phyloP scores from a whole-genome alignment of 2,113 vertebrate genomes.

The Malurus cyaneus region DNA sequence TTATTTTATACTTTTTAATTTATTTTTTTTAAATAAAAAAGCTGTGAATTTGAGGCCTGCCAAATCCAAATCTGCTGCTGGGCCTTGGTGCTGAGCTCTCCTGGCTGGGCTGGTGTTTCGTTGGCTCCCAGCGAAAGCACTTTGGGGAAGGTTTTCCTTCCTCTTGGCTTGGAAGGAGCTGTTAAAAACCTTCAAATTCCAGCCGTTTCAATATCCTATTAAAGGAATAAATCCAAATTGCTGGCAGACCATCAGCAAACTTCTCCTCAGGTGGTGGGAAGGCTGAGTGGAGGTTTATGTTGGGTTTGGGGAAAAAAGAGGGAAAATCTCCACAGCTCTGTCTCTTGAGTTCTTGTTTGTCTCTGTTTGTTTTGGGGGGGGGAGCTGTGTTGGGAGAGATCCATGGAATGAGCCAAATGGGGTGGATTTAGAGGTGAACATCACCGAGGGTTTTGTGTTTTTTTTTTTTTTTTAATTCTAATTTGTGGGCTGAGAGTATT shows the following conservation, averaged over 20 bases:
- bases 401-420: fast-evolving
- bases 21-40: no score
- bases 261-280: not conserved
- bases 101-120: fast-evolving
- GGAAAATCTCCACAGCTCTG: not conserved
- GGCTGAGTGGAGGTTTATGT: not conserved
- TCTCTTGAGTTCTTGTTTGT: not conserved
- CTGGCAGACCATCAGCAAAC: not conserved
- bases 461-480: no score
- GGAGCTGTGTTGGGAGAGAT: not conserved
- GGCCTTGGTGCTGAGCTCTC: not conserved
- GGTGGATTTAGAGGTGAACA: not conserved
- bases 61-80: not conserved
- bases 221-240: constrained; percentile 19
- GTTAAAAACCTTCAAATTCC: not conserved
- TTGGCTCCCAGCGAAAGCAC: not conserved
- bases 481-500: not conserved
- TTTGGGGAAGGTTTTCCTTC: not conserved
- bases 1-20: no score
- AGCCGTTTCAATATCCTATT: constrained; percentile 2
- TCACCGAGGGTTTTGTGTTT: not conserved
- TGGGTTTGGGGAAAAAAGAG: not conserved
- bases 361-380: not conserved
- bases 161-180: not conserved
- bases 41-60: not conserved